These are phyloP conservation scores for Chrysocyon brachyurus DNA, from an alignment of 2,797 vertebrate genomes.

Conservation along the genomic window DNA sequence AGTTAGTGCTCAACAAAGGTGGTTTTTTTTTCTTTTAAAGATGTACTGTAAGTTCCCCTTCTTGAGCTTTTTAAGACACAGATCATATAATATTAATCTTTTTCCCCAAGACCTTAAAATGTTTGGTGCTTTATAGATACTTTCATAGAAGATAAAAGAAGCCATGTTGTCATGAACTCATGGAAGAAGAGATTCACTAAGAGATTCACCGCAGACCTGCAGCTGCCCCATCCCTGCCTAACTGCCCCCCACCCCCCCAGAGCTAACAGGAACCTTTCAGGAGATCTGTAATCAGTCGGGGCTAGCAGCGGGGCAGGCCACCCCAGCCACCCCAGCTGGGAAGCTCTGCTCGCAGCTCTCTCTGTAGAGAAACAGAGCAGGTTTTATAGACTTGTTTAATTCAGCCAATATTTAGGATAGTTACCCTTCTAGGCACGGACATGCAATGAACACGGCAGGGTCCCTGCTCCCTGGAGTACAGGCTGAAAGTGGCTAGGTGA, in stretches of 20 bases:
- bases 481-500: background rate
- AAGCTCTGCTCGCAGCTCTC: background rate
- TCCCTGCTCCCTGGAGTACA: background rate
- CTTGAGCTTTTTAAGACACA: background rate
- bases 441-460: background rate
- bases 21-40: background rate
- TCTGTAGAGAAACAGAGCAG: background rate
- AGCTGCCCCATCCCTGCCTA: background rate
- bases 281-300: background rate
- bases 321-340: background rate
- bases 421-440: background rate
- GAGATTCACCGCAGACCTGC: rapidly evolving
- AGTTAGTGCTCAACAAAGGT: background rate
- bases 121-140: background rate
- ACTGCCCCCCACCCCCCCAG: background rate
- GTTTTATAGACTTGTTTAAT: background rate
- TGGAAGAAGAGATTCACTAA: background rate
- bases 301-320: background rate
- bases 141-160: background rate
- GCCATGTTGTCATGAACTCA: background rate
- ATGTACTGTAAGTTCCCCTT: background rate
- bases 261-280: background rate
- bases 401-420: background rate
- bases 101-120: background rate
- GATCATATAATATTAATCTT: background rate